Evolutionary conservation across 2,113 vertebrate species (phyloP).

Genomic region (Morone saxatilis): DNA sequence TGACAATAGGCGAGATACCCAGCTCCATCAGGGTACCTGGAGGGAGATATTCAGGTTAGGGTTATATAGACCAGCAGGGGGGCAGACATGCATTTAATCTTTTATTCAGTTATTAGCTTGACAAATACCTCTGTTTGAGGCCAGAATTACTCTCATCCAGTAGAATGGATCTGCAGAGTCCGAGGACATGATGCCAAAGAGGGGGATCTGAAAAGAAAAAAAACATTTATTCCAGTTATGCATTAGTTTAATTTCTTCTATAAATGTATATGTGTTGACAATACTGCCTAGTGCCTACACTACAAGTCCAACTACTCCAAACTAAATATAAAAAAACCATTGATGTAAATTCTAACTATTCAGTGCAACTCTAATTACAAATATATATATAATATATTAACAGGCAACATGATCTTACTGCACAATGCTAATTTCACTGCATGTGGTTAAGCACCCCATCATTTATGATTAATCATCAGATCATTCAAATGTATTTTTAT

Average conservation of each 20-base stretch:
- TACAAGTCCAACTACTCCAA: not conserved
- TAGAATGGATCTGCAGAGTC: constrained; percentile 99
- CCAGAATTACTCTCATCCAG: constrained; percentile 99
- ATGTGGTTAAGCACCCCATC: not conserved
- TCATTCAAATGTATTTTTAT: not conserved
- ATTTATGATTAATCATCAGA: too few species aligned
- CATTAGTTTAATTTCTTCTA: not conserved
- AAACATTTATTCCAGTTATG: not conserved
- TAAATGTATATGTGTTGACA: not conserved
- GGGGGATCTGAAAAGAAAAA: constrained; percentile 92
- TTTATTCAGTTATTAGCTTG: not conserved
- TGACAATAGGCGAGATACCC: constrained; percentile 98
- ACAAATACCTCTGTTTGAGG: constrained; percentile 93
- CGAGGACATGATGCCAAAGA: constrained; percentile 99
- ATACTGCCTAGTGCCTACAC: not conserved
- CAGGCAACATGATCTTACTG: not conserved
- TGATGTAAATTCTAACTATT: not conserved
- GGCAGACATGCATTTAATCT: not conserved
- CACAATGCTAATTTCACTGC: not conserved
- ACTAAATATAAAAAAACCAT: not conserved
- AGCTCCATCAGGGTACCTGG: constrained; percentile 97
- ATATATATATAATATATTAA: not conserved
- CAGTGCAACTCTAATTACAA: not conserved
- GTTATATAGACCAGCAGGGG: not conserved
- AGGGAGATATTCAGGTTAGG: constrained; percentile 37